Evolutionary conservation across 1,140 invertebrate genomes (phyloP), one percentile per base, ranked within the genome.

Genomic region (Drosophila takahashii): DNA sequence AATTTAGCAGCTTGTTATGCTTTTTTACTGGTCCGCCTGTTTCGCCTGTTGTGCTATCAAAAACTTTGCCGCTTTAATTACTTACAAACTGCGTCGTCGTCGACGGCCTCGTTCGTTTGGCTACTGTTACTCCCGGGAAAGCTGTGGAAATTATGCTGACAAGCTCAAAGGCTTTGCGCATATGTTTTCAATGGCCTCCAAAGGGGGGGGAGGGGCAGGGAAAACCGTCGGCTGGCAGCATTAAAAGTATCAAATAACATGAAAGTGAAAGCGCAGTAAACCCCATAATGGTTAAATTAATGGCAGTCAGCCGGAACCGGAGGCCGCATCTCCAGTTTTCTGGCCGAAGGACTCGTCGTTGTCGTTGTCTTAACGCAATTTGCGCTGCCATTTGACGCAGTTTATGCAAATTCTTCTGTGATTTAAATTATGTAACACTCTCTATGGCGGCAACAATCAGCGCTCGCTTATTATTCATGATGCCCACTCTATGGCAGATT

Each of bases 181-280:
- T 89, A 89, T 87, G 84, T 89, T 87, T 77, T 52, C 67, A 87
- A 87, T 83, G 72, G 77, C 76, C 81, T 73, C 48, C 47, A 22
- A 52, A 47, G 39, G 29, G 16, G 56, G 57, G 36, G 34, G n/a
- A 16, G 15, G 39, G 9, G 9, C 44, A 11, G 34, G 36, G 1
- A 26, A 13, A 4, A 32, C 16, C 47, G 42, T 22, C 34, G 18
- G 41, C 59, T 39, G 29, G 32, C 53, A 41, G 60, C 66, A 66
- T 79, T 66, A 78, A 83, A 83, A 70, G 84, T 89, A 87, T 87
- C 84, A 79, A 87, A 89, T 87, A 89, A 89, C 84, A 83, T 74
- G 79, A 79, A 87, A 87, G 79, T 62, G 64, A 87, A 89, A 79
- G 57, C 84, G 71, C 77, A 72, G 75, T 86, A 87, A 87, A 74